Evolutionary conservation across 2,888 invertebrate species (phyloP).

Genomic region (Cistogaster globosa): DNA sequence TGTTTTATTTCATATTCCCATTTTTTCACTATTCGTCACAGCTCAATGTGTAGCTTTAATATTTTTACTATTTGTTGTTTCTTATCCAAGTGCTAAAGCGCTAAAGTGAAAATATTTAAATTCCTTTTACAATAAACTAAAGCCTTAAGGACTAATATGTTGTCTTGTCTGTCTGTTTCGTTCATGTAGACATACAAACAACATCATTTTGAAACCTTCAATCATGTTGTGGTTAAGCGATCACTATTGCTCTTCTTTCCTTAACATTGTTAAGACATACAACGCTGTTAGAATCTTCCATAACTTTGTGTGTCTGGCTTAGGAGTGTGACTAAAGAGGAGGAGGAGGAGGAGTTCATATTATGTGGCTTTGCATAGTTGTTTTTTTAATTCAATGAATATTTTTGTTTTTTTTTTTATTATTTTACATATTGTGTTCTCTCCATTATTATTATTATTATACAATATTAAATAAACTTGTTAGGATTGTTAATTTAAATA

Average conservation of each 20-base stretch:
- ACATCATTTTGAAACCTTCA: constrained; percentile 58
- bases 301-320: not conserved
- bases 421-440: constrained; percentile 39
- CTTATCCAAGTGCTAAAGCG: constrained; percentile 57
- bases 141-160: constrained; percentile 43
- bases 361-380: constrained; percentile 41
- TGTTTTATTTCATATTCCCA: not conserved
- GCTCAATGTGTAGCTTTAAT: not conserved
- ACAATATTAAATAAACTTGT: constrained; percentile 70
- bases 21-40: not conserved
- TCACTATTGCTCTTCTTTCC: constrained; percentile 20
- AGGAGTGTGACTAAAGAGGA: constrained; percentile 41
- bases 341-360: constrained; percentile 44
- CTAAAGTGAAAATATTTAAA: constrained; percentile 56
- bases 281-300: constrained; percentile 53
- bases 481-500: constrained; percentile 70
- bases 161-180: not conserved
- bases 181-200: constrained; percentile 38
- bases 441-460: constrained; percentile 46
- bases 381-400: constrained; percentile 13
- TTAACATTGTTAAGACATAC: constrained; percentile 32
- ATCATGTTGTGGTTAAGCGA: constrained; percentile 64
- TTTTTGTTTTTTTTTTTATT: constrained; percentile 2
- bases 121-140: constrained; percentile 42
- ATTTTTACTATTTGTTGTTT: constrained; percentile 24